These are phyloP conservation scores for Zosterops borbonicus DNA, from an alignment of 2,113 vertebrate species.

Conservation along the genomic window DNA sequence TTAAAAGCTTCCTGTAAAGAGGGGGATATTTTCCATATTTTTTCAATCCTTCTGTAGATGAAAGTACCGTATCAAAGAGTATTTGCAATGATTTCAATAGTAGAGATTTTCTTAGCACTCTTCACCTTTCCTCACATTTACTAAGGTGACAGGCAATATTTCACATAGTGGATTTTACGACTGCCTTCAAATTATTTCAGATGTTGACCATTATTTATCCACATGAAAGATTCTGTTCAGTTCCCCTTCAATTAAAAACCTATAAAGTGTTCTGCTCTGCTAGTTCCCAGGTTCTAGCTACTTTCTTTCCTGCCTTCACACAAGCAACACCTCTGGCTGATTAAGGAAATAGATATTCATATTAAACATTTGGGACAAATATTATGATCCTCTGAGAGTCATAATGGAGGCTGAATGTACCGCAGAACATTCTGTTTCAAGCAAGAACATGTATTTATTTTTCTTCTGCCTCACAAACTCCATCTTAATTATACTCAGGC, in stretches of 20 bases:
- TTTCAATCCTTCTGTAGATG: neutral
- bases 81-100: neutral
- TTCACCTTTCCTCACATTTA: neutral
- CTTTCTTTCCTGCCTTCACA: neutral
- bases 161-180: neutral
- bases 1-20: neutral
- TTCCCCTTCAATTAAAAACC: neutral
- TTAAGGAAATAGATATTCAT: constrained; percentile 1
- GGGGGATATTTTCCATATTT: neutral
- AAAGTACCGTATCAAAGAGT: neutral
- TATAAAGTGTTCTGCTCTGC: neutral
- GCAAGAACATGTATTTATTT: neutral
- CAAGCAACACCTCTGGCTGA: neutral
- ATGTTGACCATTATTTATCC: neutral
- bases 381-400: neutral
- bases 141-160: neutral
- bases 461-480: neutral
- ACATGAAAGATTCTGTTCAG: neutral
- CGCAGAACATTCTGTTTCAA: neutral
- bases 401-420: neutral
- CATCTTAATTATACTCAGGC: neutral
- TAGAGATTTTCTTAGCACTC: neutral
- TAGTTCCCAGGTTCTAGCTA: neutral
- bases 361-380: neutral
- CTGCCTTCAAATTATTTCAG: neutral